Evolutionary conservation across 2,888 invertebrate genomes (phyloP), one percentile per base, ranked within the genome.

Genomic region (Oscheius sp.): DNA sequence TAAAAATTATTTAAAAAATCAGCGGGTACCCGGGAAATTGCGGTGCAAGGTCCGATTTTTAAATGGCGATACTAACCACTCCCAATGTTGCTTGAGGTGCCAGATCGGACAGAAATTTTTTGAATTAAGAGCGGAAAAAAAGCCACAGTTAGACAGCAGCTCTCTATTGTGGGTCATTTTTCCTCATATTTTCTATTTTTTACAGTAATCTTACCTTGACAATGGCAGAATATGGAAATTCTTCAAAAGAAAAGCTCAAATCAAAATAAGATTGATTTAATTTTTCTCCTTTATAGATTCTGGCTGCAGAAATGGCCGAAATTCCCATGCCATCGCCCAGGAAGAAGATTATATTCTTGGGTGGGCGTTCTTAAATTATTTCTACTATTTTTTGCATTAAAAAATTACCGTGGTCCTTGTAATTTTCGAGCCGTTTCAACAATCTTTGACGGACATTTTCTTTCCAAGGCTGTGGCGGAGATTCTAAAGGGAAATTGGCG

Each of bases 271-370:
- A 9, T 1, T 43, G 16, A 21, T 46, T 61, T 9, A 43, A 25
- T 29, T 63, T 71, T 29, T 71, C 55, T 52, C 59, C 49, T 59
- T 49, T 71, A n/a, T 61, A 59, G 1, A 52, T 21, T 29, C 71
- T 59, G 18, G 71, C 71, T 13, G 23, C 61, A 5, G 71, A 29
- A 18, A 71, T 41, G 25, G 63, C 61, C 16, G 71, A 25, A 16
- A 63, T 21, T 7, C 71, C 71, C 71, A 71, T 71, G 12, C 71
- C 71, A 21, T 71, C 71, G 6, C 71, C 71, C 25, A 71, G 49
- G 52, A 71, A 71, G 25, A 71, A 52, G n/a, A 71, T 71, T 0
- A 71, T 52, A 52, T 71, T 71, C 35, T 63, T 71, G 2, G 71
- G 71, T 3, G 56, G 63, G 2, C 18, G 16, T 43, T 25, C 61